Conservation (phyloP, 2,888 invertebrate genomes). For the Ophonus ardosiacus region DNA sequence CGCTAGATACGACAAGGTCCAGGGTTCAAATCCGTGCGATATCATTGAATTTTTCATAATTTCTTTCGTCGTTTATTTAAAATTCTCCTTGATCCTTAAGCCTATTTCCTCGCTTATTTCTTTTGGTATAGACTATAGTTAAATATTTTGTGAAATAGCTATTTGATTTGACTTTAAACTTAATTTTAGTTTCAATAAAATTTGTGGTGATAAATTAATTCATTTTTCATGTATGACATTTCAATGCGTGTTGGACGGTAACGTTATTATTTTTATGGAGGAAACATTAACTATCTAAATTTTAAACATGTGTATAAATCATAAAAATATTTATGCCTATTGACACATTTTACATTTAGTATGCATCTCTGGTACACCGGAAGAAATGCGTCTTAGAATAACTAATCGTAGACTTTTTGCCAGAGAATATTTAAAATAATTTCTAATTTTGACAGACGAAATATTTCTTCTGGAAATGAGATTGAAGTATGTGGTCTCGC, state of each 20-base stretch:
- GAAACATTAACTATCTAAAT: neutral
- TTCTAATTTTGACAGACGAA: slow-evolving; percentile 33
- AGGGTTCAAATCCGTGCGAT: too few species aligned
- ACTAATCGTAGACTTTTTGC: neutral
- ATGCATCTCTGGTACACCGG: neutral
- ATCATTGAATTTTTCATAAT: too few species aligned
- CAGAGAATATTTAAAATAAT: neutral
- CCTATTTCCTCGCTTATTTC: too few species aligned
- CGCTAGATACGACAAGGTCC: too few species aligned
- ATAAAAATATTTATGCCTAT: neutral
- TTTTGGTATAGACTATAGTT: too few species aligned
- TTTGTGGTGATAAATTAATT: neutral
- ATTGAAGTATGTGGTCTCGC: slow-evolving; percentile 7
- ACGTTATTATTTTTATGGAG: neutral
- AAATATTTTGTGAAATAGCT: too few species aligned
- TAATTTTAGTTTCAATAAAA: neutral
- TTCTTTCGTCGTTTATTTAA: too few species aligned
- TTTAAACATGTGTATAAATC: neutral
- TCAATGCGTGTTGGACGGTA: neutral
- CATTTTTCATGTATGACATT: neutral
- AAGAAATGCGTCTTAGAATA: neutral
- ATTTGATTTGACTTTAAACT: too few species aligned
- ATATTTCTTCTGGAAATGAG: slow-evolving; percentile 16
- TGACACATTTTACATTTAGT: neutral
- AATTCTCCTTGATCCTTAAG: too few species aligned